Evolutionary conservation across 1,140 invertebrate species (phyloP), one percentile per base, ranked within the genome.

Genomic region (Apis cerana): DNA sequence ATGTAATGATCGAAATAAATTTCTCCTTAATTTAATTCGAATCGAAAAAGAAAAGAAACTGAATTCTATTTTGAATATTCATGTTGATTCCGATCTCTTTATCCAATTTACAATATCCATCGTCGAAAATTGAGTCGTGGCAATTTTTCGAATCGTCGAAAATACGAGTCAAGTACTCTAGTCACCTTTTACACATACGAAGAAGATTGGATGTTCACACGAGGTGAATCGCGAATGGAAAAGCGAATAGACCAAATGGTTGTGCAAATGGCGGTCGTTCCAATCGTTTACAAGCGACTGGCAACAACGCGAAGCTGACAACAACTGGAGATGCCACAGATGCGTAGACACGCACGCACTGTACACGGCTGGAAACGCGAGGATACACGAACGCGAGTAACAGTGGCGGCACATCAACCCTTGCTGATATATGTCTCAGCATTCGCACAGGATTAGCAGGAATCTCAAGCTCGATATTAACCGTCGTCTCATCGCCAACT

Each of bases 391-490:
- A 52, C 78, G 62, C 75, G 79, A 75, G 67, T 52, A 76, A 80
- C 68, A 52, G 69, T 59, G 62, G 50, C 67, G 74, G 68, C 87
- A 75, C 64, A 88, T 87, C 82, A 83, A 83, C 61, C 59, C 69
- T 23, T 15, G 61, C 59, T 88, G 89, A 90, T 88, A 67, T 90
- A 90, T 90, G 81, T 84, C 43, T 12, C 71, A 81, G 78, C 87
- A 89, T 86, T 83, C 83, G 76, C 83, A 52, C 67, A 52, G 87
- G 89, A 90, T 90, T 90, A 90, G 65, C 65, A 27, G 27, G 56
- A 80, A 81, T 81, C 72, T 70, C 62, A 74, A 71, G 67, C 75
- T 82, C 75, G 69, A 86, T 80, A 81, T 33, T 90, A 90, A 90
- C 82, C 75, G 78, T 75, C 64, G 74, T 65, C 89, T 27, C 27